Conservation (phyloP, 2,113 vertebrate genomes). For the Corythornis cristatus region DNA sequence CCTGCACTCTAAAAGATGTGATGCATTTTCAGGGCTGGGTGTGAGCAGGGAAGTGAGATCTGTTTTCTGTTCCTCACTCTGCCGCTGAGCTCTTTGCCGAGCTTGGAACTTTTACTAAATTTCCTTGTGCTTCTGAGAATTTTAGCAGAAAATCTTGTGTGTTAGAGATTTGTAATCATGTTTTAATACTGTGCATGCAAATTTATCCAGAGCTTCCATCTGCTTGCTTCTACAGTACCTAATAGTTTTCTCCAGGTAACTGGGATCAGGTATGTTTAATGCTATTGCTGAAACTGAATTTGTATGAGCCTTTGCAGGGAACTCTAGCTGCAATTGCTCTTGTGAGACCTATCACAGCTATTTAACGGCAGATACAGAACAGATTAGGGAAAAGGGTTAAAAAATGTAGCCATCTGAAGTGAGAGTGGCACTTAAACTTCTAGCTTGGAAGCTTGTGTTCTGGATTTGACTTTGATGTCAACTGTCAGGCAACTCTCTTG, state of each 20-base stretch:
- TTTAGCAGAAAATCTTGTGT: not conserved
- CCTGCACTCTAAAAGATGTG: not conserved
- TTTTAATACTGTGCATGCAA: not conserved
- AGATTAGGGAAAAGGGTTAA: not conserved
- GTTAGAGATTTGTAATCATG: not conserved
- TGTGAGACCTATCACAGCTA: not conserved
- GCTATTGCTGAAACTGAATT: not conserved
- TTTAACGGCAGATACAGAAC: not conserved
- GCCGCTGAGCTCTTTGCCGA: not conserved
- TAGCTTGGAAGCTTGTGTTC: not conserved
- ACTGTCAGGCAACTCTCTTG: not conserved
- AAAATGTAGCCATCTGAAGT: not conserved
- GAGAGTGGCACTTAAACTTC: not conserved
- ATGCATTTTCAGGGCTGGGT: not conserved
- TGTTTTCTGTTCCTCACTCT: not conserved
- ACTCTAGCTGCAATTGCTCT: not conserved
- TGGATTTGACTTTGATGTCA: not conserved
- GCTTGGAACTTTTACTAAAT: not conserved
- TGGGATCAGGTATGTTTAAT: not conserved
- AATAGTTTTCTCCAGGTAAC: not conserved
- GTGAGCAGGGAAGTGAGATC: not conserved
- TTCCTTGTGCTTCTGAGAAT: not conserved
- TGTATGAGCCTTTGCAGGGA: not conserved
- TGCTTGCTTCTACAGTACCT: not conserved
- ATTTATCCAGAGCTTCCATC: not conserved